A percentile compares a stretch with the other conserved stretches of the same genome.
These are phyloP conservation scores for Chondrilla cf. caribensis DNA, from an alignment of 37 sponge, comb jelly and placozoan genomes.

Conservation along the genomic window DNA sequence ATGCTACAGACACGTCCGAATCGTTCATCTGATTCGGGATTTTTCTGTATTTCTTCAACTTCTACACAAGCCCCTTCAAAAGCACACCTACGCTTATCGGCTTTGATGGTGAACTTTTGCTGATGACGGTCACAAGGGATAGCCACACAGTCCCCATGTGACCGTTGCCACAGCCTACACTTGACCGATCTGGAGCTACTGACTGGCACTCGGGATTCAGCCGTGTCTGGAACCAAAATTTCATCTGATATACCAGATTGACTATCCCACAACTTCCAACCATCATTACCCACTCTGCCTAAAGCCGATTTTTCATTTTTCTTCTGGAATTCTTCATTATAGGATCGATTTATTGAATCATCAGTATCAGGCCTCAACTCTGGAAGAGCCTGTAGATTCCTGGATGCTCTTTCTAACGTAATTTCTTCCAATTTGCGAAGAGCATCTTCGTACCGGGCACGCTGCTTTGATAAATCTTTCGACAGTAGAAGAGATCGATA, in stretches of 20 bases:
- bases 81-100: conserved; percentile 36
- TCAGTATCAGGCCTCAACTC: neutral
- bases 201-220: neutral
- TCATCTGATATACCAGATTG: neutral
- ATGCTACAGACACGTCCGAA: conserved; percentile 43
- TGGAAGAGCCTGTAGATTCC: too few species aligned
- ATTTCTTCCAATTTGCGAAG: neutral
- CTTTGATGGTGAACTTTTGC: conserved; percentile 1
- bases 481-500: conserved; percentile 29
- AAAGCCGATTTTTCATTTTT: neutral
- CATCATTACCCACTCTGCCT: neutral
- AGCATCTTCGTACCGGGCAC: neutral
- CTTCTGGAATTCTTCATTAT: neutral
- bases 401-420: neutral
- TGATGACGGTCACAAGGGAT: conserved; percentile 44
- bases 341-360: neutral
- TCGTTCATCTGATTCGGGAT: neutral
- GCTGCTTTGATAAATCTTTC: neutral
- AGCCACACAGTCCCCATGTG: conserved; percentile 36
- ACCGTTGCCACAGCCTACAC: neutral
- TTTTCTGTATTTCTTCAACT: conserved; percentile 35
- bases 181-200: neutral
- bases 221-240: neutral
- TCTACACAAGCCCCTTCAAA: conserved; percentile 66
- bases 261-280: neutral